Base-by-base conservation (phyloP, 2,113 vertebrate genomes). In the Sceloporus undulatus region DNA sequence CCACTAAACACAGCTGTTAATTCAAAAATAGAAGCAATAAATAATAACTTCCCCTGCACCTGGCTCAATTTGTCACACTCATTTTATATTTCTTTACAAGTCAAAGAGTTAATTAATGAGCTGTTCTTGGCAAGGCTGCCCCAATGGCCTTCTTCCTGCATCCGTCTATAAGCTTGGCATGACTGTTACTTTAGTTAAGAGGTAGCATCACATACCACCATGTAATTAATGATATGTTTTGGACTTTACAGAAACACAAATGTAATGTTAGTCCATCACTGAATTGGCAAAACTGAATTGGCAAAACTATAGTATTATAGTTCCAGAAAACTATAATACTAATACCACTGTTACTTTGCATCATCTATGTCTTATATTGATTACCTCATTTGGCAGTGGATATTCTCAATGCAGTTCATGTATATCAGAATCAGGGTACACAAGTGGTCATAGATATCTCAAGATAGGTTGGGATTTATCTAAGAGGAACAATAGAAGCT, bases 171-270 rank as follows among this genome's bases (percentile, higher is more conserved):
- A 71, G 2, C 3, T 62, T 80, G 89, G 88, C 18, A 89, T 76
- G 40, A 25, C 29, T 9, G 84, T 88, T 89, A 91, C 84, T 92
- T 92, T n/a, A 92, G 91, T 91, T 92, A 93, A 91, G 90, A 94
- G 93, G 91, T 93, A 90, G 91, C 93, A 94, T 93, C 84, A 93
- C 87, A 84, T 78, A 83, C 91, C 82, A 94, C 89, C 91, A 88
- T 89, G 91, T 87, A 82, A 91, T 88, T 90, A 91, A 78, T 3
- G 34, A 88, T 82, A 34, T 19, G 38, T 18, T 62, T 62, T 62
- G 14, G 1, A 52, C 90, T 91, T 93, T 90, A 89, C 83, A 89
- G 91, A 85, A 91, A 93, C 95, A 89, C 11, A 94, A 91, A 93
- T 94, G 93, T 89, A 93, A 85, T 88, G 80, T 87, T 82, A 93